phyloP scores from a whole-genome alignment of 2,113 vertebrate species.

The Catharus bicknelli region DNA sequence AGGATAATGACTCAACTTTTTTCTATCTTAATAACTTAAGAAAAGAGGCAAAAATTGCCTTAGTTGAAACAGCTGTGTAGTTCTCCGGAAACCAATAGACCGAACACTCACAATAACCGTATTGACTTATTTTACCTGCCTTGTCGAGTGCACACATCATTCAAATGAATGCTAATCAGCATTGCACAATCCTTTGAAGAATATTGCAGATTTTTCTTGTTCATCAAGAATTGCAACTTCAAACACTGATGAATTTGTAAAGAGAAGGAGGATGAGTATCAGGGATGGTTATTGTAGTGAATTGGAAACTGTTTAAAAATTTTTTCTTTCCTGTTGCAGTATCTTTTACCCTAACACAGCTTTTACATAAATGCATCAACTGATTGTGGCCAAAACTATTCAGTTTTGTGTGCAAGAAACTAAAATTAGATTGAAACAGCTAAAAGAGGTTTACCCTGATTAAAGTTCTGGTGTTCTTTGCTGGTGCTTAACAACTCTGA shows the following conservation, averaged over 20 bases:
- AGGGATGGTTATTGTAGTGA: background rate
- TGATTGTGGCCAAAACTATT: background rate
- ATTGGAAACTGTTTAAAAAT: background rate
- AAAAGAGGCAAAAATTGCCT: background rate
- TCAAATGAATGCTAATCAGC: background rate
- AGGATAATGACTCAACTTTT: background rate
- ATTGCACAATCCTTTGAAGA: background rate
- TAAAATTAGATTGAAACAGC: background rate
- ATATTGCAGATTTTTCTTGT: background rate
- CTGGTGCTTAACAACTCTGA: background rate
- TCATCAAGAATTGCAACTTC: background rate
- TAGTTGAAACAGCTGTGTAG: background rate
- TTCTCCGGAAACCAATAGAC: background rate
- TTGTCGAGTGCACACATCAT: background rate
- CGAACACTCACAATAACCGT: background rate
- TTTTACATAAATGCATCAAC: background rate
- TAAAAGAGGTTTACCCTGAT: background rate
- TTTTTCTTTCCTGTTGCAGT: background rate
- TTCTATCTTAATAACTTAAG: background rate
- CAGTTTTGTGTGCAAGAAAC: background rate
- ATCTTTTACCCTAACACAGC: background rate
- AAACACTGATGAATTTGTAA: background rate
- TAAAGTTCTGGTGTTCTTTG: background rate
- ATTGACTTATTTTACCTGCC: background rate
- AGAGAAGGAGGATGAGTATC: background rate